Evolutionary conservation across 2,113 vertebrate genomes (phyloP).

Genomic region (Nibea coibor): DNA sequence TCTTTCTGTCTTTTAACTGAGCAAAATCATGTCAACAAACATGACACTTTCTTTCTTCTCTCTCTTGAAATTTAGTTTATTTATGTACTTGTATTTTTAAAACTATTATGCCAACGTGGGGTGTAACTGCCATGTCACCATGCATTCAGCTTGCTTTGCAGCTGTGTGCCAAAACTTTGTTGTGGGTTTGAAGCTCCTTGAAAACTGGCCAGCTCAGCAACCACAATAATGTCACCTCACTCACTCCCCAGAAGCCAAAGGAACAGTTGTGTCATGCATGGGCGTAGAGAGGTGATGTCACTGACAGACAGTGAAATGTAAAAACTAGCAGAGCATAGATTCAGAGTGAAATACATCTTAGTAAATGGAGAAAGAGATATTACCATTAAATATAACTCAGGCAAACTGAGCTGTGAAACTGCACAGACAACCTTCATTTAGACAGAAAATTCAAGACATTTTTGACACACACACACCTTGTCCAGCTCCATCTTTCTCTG

Average conservation of each 20-base stretch:
- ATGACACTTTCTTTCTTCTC: background rate
- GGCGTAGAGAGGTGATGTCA: slow-evolving; percentile 52
- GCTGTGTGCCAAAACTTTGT: slow-evolving; percentile 20
- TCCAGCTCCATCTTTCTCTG: slow-evolving; percentile 91
- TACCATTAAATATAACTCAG: background rate
- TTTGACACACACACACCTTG: slow-evolving; percentile 84
- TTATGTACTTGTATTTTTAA: slow-evolving; percentile 19
- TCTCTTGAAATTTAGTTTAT: background rate
- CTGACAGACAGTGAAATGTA: slow-evolving; percentile 7
- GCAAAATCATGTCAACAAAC: background rate
- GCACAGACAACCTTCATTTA: background rate
- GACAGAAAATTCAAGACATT: background rate
- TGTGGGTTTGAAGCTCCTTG: slow-evolving; percentile 30
- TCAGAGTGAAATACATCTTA: background rate
- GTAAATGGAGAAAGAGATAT: background rate
- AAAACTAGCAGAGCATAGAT: slow-evolving; percentile 25
- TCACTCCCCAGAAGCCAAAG: slow-evolving; percentile 45
- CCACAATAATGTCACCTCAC: slow-evolving; percentile 57
- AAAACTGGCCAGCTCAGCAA: slow-evolving; percentile 53
- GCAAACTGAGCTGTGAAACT: background rate
- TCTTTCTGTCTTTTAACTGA: background rate
- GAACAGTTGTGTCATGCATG: slow-evolving; percentile 62
- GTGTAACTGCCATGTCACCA: slow-evolving; percentile 45
- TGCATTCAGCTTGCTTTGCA: background rate
- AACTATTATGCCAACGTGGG: slow-evolving; percentile 1